phyloP scores from a whole-genome alignment of 2,888 invertebrate genomes.

The Drosophila colorata region DNA sequence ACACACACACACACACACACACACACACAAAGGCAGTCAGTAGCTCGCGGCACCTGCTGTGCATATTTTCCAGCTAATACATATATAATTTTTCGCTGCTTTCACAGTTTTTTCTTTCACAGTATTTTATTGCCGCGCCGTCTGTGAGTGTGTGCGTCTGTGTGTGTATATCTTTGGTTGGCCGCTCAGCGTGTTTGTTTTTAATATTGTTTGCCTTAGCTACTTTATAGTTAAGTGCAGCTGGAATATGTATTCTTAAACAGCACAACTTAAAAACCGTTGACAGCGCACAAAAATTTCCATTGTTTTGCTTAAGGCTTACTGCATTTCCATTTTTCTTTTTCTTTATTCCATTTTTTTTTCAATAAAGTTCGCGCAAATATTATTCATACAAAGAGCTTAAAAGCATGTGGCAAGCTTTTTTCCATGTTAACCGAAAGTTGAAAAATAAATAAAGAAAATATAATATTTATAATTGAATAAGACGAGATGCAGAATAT shows the following conservation, averaged over 20 bases:
- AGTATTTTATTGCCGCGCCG: slow-evolving; percentile 63
- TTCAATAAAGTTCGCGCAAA: slow-evolving; percentile 42
- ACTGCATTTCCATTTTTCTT: slow-evolving; percentile 10
- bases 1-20: slow-evolving; percentile 11
- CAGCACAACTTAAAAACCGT: slow-evolving; percentile 64
- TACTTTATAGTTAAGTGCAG: slow-evolving; percentile 78
- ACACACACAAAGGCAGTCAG: slow-evolving; percentile 3
- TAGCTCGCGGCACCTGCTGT: slow-evolving; percentile 56
- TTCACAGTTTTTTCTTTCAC: slow-evolving; percentile 42
- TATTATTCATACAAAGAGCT: slow-evolving; percentile 71
- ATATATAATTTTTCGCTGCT: slow-evolving; percentile 72
- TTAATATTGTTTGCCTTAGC: slow-evolving; percentile 75
- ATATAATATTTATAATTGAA: neutral
- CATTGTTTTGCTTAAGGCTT: slow-evolving; percentile 67
- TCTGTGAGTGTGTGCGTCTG: slow-evolving; percentile 11
- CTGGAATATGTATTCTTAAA: slow-evolving; percentile 66
- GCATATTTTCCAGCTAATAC: slow-evolving; percentile 72
- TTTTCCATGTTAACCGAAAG: slow-evolving; percentile 9
- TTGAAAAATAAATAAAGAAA: neutral
- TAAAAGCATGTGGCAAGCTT: slow-evolving; percentile 35
- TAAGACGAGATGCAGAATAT: too few species aligned
- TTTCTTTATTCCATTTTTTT: slow-evolving; percentile 5
- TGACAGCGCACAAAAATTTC: slow-evolving; percentile 58
- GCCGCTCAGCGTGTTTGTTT: slow-evolving; percentile 53
- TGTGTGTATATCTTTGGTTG: slow-evolving; percentile 24